A percentile compares a stretch with the other conserved stretches of the same genome.
phyloP scores from a whole-genome alignment of 2,888 invertebrate species.

The Scaptomyza caliginosa region DNA sequence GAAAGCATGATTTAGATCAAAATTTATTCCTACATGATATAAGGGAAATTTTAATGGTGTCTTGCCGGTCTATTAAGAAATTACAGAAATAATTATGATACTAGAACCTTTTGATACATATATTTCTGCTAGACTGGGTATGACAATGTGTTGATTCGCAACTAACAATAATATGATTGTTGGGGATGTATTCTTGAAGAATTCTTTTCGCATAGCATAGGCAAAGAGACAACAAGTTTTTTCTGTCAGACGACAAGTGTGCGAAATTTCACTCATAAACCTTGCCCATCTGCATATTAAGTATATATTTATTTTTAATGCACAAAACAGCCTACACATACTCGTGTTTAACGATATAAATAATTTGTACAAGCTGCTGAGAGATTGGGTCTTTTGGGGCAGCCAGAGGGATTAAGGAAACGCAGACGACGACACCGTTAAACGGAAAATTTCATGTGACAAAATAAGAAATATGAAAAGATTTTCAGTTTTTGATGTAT shows the following conservation, averaged over 20 bases:
- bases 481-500: conserved; percentile 9
- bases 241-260: conserved; percentile 1
- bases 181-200: conserved; percentile 18
- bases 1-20: too few relatives aligned
- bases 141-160: conserved; percentile 12
- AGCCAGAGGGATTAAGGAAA: conserved; percentile 1
- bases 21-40: too few relatives aligned
- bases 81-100: too few relatives aligned
- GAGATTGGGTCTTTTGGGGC: not conserved
- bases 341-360: conserved; percentile 31
- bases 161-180: conserved; percentile 43
- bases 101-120: not conserved
- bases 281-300: conserved; percentile 11
- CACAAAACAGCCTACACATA: conserved; percentile 5
- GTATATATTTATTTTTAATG: conserved; percentile 24
- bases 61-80: too few relatives aligned
- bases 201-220: conserved; percentile 10
- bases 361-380: conserved; percentile 23
- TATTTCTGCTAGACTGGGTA: not conserved
- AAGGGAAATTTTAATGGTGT: too few relatives aligned
- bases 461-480: conserved; percentile 32
- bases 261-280: conserved; percentile 3
- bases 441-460: conserved; percentile 10
- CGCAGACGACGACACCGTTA: not conserved
- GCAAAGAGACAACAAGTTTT: conserved; percentile 14